Evolutionary conservation across 2,113 vertebrate genomes (phyloP).

Genomic region (Gymnorhina tibicen): DNA sequence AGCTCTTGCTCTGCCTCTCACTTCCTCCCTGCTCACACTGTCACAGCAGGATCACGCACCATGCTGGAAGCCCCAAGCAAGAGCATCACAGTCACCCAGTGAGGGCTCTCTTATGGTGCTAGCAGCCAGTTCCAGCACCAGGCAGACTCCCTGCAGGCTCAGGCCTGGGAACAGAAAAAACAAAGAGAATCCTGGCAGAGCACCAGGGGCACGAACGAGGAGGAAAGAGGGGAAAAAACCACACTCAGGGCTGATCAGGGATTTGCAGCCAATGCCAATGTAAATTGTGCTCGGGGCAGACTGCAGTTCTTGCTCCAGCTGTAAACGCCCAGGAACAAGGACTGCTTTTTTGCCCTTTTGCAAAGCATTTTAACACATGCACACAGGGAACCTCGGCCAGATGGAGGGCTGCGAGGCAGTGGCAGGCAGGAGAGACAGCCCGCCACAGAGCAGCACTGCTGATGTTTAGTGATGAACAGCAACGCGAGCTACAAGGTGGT

Average conservation of each 20-base stretch:
- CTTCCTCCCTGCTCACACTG: neutral
- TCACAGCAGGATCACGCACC: fast-evolving
- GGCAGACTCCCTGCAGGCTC: neutral
- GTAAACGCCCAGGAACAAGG: neutral
- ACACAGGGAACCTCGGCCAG: neutral
- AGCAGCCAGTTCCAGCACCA: neutral
- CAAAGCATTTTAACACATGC: neutral
- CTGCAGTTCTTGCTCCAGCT: neutral
- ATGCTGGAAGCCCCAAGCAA: fast-evolving
- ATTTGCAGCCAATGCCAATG: neutral
- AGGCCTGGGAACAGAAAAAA: neutral
- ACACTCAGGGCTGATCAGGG: neutral
- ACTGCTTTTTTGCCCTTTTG: neutral
- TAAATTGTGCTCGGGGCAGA: fast-evolving
- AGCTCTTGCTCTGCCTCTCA: neutral
- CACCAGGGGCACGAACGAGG: fast-evolving
- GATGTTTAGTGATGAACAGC: neutral
- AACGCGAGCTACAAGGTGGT: neutral
- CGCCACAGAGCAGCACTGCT: neutral
- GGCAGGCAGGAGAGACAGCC: neutral
- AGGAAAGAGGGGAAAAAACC: neutral
- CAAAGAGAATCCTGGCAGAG: neutral
- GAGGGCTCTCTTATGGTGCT: neutral
- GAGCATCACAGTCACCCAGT: neutral
- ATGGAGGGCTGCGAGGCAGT: neutral